Evolutionary conservation across 2,888 invertebrate species (phyloP).

Genomic region (Helobdella robusta): DNA sequence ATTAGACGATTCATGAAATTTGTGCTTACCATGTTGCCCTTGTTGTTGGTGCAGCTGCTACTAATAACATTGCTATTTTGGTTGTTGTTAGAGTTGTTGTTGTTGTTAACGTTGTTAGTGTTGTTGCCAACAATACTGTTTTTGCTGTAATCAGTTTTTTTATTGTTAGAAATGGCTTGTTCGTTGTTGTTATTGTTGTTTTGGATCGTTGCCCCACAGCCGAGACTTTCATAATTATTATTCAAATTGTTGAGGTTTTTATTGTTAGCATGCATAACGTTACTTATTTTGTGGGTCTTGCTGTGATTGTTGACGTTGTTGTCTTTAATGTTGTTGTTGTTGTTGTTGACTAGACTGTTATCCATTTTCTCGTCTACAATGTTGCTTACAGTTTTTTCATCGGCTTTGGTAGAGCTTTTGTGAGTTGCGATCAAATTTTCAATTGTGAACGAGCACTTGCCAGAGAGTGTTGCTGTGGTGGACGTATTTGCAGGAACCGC

Average conservation of each 20-base stretch:
- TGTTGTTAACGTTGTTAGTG: neutral
- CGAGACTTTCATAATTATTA: neutral
- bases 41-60: neutral
- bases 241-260: neutral
- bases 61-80: too few species aligned
- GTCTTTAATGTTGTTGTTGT: neutral
- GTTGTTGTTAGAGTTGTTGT: neutral
- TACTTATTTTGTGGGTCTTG: neutral
- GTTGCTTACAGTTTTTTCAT: neutral
- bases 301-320: neutral
- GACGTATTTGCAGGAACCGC: too few species aligned
- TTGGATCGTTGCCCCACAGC: neutral
- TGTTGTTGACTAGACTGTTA: slow-evolving; percentile 5
- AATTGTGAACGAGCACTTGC: slow-evolving; percentile 12
- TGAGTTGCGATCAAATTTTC: neutral
- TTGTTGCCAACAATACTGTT: slow-evolving; percentile 3
- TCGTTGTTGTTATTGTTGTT: neutral
- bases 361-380: neutral
- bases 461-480: slow-evolving; percentile 35
- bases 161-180: neutral
- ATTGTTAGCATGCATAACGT: neutral
- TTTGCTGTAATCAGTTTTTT: neutral
- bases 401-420: neutral
- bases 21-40: neutral
- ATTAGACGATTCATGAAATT: neutral